Evolutionary conservation across 2,113 vertebrate genomes (phyloP), one percentile per base, ranked within the genome.

Genomic region (Neoarius graeffei): DNA sequence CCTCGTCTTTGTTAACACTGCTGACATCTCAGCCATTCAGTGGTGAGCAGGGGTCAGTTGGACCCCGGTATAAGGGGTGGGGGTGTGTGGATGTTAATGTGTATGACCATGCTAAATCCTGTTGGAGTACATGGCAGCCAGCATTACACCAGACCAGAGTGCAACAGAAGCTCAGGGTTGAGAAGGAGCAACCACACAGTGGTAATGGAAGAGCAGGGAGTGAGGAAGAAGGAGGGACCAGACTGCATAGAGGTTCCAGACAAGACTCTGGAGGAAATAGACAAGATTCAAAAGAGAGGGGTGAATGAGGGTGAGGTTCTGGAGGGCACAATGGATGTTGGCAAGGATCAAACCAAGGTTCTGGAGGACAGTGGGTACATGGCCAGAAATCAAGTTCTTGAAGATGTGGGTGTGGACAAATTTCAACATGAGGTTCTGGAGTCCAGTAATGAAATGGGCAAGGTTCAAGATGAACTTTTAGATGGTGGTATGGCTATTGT

Each of bases 21-120:
- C 91, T 97, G 96, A 96, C 96, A 97, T 97, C 96, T 96, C 96
- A 96, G 95, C 96, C 94, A 94, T 94, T 93, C 92, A 91, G 93
- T 88, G 89, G 90, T 85, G 91, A 84, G 81, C 87, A 94, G 91
- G 85, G 88, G 87, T 77, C 11, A 9, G 88, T 79, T 23, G 13
- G 27, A 77, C 60, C 73, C 90, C 62, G 30, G 88, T 86, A 79
- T 81, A 27, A 52, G n/a, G 77, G 71, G 67, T 89, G 86, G 81
- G 87, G 25, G 60, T 73, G 71, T 81, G 90, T 89, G 89, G 60
- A 50, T 80, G 56, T 77, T 57, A 71, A 62, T 23, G 84, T 84
- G 77, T 91, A 74, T 82, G 76, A 86, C 25, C 66, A 73, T 64
- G 14, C 17, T 88, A 74, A 84, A 56, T 42, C 30, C 25, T 57